Evolutionary conservation across 2,113 vertebrate genomes (phyloP).

Genomic region (Galemys pyrenaicus): DNA sequence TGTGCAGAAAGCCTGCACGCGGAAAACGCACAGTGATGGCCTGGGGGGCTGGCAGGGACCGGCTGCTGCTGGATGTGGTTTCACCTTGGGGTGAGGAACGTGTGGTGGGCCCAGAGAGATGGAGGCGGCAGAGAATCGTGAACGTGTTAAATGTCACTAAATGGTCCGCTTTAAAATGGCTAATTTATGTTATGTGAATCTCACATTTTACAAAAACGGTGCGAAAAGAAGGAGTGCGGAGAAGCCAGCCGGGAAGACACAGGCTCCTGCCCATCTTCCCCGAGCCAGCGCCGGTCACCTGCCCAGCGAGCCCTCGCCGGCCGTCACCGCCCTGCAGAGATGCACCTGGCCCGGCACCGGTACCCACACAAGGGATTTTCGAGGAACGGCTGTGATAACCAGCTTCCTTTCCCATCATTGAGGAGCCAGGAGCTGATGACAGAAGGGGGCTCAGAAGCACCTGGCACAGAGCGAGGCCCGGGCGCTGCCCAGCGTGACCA

Average conservation of each 20-base stretch:
- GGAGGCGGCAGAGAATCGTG: rapidly evolving
- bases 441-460: too few species aligned
- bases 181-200: neutral
- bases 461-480: neutral
- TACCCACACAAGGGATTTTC: neutral
- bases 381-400: neutral
- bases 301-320: too few species aligned
- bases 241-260: neutral
- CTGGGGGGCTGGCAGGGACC: rapidly evolving
- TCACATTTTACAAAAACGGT: neutral
- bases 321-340: neutral
- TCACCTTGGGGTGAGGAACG: rapidly evolving
- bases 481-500: rapidly evolving
- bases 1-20: too few species aligned
- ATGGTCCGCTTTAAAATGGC: neutral
- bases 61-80: rapidly evolving
- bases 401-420: rapidly evolving
- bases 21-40: neutral
- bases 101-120: too few species aligned
- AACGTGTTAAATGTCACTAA: neutral
- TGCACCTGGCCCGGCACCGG: rapidly evolving
- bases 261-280: too few species aligned
- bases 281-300: too few species aligned
- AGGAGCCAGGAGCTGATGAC: neutral
- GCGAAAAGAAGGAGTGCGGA: neutral